A percentile compares a stretch with the other conserved stretches of the same genome.
Conservation (phyloP, 2,113 vertebrate species). For the Calidris pygmaea region DNA sequence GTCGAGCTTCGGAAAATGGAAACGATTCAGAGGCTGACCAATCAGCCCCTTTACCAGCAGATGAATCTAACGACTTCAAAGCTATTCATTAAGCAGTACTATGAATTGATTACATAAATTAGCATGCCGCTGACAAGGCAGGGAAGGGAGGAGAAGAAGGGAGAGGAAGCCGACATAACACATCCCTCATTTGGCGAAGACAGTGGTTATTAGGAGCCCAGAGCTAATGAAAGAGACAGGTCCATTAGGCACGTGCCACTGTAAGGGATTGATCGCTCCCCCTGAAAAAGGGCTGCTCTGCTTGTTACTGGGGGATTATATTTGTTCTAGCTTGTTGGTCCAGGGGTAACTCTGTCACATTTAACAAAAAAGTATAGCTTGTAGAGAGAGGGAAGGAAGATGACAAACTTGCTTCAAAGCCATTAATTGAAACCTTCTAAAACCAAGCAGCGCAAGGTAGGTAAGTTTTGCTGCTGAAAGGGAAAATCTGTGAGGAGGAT, state of each 20-base stretch:
- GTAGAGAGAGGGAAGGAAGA: neutral
- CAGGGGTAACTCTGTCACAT: neutral
- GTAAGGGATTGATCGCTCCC: neutral
- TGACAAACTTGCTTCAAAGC: neutral
- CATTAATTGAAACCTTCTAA: neutral
- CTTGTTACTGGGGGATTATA: neutral
- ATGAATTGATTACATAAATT: conserved; percentile 66
- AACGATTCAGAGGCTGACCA: conserved; percentile 35
- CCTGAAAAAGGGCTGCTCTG: neutral
- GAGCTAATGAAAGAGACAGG: conserved; percentile 48
- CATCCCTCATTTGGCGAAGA: conserved; percentile 40
- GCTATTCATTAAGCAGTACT: conserved; percentile 57
- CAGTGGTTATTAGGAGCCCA: conserved; percentile 43
- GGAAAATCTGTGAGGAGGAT: accelerated
- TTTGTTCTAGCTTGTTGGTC: conserved; percentile 28
- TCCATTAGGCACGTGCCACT: conserved; percentile 18
- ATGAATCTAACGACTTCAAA: conserved; percentile 47
- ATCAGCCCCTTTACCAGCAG: conserved; percentile 32
- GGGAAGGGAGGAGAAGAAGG: conserved; percentile 20
- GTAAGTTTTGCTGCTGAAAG: neutral
- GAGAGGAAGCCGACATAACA: neutral
- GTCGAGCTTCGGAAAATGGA: conserved; percentile 23
- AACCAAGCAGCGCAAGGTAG: neutral
- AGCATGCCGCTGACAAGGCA: conserved; percentile 57
- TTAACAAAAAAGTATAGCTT: neutral